Conservation (phyloP, 2,888 invertebrate species). For the Hyppa rectilinea region DNA sequence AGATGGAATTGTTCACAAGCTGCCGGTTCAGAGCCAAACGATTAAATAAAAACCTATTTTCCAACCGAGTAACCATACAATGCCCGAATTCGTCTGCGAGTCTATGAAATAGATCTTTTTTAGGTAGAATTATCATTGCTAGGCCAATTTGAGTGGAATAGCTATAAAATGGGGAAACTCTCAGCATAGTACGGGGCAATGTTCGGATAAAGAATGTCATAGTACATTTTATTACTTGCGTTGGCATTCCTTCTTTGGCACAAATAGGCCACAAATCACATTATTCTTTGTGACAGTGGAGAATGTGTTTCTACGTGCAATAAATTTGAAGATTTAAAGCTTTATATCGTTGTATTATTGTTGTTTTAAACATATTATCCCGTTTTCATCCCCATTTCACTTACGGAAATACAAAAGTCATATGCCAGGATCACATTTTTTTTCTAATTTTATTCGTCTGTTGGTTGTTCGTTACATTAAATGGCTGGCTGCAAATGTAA, state of each 20-base stretch:
- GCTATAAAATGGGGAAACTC: constrained; percentile 46
- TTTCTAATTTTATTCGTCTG: not conserved
- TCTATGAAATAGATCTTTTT: constrained; percentile 32
- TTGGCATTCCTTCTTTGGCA: constrained; percentile 69
- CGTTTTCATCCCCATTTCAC: not conserved
- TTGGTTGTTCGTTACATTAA: not conserved
- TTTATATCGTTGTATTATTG: constrained; percentile 10
- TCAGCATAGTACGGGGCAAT: constrained; percentile 64
- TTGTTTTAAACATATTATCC: constrained; percentile 7
- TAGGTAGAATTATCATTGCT: constrained; percentile 33
- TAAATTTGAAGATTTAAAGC: constrained; percentile 27
- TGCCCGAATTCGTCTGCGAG: constrained; percentile 22
- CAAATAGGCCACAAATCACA: constrained; percentile 62
- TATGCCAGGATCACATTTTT: not conserved
- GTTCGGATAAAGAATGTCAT: constrained; percentile 68
- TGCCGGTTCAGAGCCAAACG: constrained; percentile 24
- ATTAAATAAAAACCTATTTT: constrained; percentile 54
- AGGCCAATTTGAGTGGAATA: constrained; percentile 46
- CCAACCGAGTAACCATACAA: constrained; percentile 25
- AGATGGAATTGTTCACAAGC: constrained; percentile 31
- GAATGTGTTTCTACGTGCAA: constrained; percentile 39
- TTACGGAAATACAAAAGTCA: not conserved
- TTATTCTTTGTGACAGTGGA: constrained; percentile 54
- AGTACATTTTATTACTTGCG: constrained; percentile 69
- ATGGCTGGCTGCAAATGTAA: not conserved